phyloP scores from a whole-genome alignment of 2,888 invertebrate species.

The Copidosoma aretas region DNA sequence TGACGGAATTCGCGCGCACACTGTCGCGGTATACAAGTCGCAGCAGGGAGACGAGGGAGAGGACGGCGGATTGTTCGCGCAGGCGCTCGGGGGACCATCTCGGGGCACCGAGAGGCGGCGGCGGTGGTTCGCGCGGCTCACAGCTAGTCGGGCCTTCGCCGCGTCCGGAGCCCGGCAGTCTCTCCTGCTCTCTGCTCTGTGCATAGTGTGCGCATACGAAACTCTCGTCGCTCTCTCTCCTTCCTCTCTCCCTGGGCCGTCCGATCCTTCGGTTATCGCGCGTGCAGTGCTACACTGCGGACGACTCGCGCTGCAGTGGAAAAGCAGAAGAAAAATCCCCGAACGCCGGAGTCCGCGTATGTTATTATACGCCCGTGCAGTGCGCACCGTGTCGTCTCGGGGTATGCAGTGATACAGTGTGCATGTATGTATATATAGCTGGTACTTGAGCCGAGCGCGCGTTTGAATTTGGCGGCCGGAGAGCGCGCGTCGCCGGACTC shows the following conservation, averaged over 20 bases:
- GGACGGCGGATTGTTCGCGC: slow-evolving; percentile 39
- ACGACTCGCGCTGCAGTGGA: too few relatives aligned
- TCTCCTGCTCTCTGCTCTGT: background rate
- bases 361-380: background rate
- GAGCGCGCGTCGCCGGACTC: background rate
- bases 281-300: too few relatives aligned
- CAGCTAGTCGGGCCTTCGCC: slow-evolving; percentile 53
- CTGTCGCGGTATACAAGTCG: background rate
- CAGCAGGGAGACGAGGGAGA: slow-evolving; percentile 33
- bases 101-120: slow-evolving; percentile 23
- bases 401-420: background rate
- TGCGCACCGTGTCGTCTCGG: background rate
- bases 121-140: slow-evolving; percentile 43
- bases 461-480: slow-evolving; percentile 10
- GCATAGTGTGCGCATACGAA: too few relatives aligned
- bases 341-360: background rate
- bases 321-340: too few relatives aligned
- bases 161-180: slow-evolving; percentile 44
- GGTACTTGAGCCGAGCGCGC: background rate
- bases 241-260: too few relatives aligned
- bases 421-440: background rate
- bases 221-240: background rate
- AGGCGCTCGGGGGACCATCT: slow-evolving; percentile 39
- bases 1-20: too few relatives aligned
- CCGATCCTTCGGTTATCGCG: too few relatives aligned